Evolutionary conservation across 2,888 invertebrate species (phyloP).

Genomic region (Eurytoma californica): DNA sequence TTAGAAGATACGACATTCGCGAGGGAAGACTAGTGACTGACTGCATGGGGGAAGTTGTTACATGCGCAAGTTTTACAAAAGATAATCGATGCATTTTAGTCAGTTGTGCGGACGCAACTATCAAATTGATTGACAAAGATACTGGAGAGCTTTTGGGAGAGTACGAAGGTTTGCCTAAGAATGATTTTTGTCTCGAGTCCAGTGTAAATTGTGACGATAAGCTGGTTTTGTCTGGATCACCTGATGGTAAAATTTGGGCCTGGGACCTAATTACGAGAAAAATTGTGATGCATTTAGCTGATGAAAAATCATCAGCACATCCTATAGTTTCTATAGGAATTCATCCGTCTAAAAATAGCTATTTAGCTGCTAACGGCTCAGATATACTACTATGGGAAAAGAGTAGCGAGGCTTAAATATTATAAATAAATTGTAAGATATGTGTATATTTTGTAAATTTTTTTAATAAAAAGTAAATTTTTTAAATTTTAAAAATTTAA

Average conservation of each 20-base stretch:
- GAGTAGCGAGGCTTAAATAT: conserved; percentile 55
- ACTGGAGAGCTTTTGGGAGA: conserved; percentile 86
- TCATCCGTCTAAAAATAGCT: conserved; percentile 85
- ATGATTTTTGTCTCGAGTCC: conserved; percentile 91
- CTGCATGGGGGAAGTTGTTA: conserved; percentile 89
- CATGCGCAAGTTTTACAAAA: conserved; percentile 88
- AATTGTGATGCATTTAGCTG: conserved; percentile 74
- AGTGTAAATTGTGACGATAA: conserved; percentile 89
- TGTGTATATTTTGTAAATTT: conserved; percentile 45
- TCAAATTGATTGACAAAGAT: conserved; percentile 92
- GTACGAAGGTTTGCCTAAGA: conserved; percentile 89
- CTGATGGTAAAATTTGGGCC: conserved; percentile 88
- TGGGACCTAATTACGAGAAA: conserved; percentile 93
- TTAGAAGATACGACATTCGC: conserved; percentile 93
- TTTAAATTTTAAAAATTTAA: conserved; percentile 16
- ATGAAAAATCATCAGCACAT: conserved; percentile 69
- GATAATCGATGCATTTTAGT: conserved; percentile 95
- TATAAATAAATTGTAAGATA: conserved; percentile 22
- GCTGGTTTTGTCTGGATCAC: conserved; percentile 92
- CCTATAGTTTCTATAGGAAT: conserved; percentile 82
- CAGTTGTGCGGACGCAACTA: conserved; percentile 88
- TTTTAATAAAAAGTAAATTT: conserved; percentile 28
- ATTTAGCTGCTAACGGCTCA: conserved; percentile 85
- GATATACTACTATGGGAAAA: conserved; percentile 82
- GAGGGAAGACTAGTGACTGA: conserved; percentile 89